These are phyloP conservation scores for Sussaba pulchella DNA, from an alignment of 2,888 invertebrate genomes.

Conservation along the genomic window DNA sequence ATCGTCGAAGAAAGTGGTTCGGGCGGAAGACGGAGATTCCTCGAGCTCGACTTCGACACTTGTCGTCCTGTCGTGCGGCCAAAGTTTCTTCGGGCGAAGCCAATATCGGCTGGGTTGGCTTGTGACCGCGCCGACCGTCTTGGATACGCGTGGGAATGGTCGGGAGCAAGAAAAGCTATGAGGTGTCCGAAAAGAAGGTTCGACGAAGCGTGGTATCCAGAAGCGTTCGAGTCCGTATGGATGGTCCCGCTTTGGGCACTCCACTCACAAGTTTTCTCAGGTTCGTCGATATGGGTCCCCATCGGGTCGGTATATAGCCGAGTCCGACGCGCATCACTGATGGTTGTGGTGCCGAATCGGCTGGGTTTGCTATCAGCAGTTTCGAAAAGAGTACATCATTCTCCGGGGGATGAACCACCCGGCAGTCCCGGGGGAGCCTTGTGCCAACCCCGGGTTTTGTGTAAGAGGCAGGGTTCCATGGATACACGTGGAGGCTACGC, in stretches of 20 bases:
- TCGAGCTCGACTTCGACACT: slow-evolving; percentile 66
- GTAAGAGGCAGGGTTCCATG: slow-evolving; percentile 57
- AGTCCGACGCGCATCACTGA: slow-evolving; percentile 21
- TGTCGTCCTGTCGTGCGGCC: slow-evolving; percentile 69
- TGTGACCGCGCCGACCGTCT: slow-evolving; percentile 25
- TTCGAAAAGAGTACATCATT: slow-evolving; percentile 77
- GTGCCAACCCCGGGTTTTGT: slow-evolving; percentile 74
- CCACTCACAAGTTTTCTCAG: background rate
- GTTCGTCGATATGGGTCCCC: slow-evolving; percentile 20
- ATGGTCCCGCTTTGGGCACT: slow-evolving; percentile 65
- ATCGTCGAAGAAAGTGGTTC: background rate
- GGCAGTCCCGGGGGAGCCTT: slow-evolving; percentile 75
- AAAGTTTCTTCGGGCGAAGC: slow-evolving; percentile 72
- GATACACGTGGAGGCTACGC: slow-evolving; percentile 55
- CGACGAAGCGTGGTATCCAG: slow-evolving; percentile 44
- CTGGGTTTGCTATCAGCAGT: slow-evolving; percentile 75
- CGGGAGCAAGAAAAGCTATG: slow-evolving; percentile 38
- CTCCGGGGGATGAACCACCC: slow-evolving; percentile 65
- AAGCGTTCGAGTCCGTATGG: slow-evolving; percentile 16
- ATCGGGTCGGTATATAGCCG: slow-evolving; percentile 11
- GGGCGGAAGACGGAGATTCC: slow-evolving; percentile 62
- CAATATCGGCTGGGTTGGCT: slow-evolving; percentile 65
- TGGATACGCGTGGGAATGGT: slow-evolving; percentile 43
- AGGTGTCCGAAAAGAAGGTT: slow-evolving; percentile 43
- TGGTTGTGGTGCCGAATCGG: slow-evolving; percentile 51